phyloP scores from a whole-genome alignment of 2,797 vertebrate genomes.

The Phataginus tetradactyla region DNA sequence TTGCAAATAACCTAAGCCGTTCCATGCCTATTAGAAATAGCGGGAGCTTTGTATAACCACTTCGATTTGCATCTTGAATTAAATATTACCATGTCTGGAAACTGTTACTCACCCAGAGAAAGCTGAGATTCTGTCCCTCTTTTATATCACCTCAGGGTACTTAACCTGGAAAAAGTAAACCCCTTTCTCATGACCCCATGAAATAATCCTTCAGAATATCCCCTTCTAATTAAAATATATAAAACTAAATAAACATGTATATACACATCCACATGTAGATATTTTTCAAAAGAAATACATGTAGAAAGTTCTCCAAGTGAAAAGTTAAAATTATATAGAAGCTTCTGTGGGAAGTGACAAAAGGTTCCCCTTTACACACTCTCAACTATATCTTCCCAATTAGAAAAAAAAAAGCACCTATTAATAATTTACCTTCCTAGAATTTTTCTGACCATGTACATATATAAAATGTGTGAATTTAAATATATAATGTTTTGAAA shows the following conservation, averaged over 20 bases:
- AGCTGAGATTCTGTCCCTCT: not conserved
- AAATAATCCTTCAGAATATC: constrained; percentile 36
- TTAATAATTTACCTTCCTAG: constrained; percentile 15
- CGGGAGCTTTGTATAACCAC: not conserved
- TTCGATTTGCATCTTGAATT: constrained; percentile 48
- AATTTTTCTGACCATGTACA: not conserved
- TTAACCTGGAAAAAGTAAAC: constrained; percentile 9
- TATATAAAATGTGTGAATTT: not conserved
- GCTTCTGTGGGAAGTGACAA: not conserved
- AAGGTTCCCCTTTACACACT: not conserved
- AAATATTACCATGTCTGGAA: constrained; percentile 24
- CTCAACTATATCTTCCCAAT: not conserved
- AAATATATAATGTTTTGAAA: not conserved
- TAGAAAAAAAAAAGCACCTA: not conserved
- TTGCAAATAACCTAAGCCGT: not conserved
- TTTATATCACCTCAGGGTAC: not conserved
- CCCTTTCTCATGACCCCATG: not conserved
- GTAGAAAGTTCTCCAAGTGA: constrained; percentile 1
- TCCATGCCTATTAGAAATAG: constrained; percentile 16
- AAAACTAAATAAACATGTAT: not conserved
- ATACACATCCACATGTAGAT: not conserved
- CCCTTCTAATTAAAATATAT: constrained; percentile 11
- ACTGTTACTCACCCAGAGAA: not conserved
- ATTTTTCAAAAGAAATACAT: not conserved
- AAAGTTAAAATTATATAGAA: constrained; percentile 25